Base-by-base conservation (phyloP, 2,797 vertebrate genomes). In the Pseudochromis fuscus region DNA sequence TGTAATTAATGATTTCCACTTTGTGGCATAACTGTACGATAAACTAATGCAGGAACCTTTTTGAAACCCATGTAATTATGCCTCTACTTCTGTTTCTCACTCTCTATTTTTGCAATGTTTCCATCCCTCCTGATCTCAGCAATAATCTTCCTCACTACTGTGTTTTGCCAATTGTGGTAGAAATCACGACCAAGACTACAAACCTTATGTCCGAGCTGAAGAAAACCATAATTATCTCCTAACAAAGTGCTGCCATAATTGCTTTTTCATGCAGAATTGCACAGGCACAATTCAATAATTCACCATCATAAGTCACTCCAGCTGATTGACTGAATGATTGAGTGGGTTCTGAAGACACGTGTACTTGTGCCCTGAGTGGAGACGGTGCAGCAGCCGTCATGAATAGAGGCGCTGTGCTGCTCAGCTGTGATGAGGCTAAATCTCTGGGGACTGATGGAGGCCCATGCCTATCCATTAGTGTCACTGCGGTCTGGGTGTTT, bases 401-500 rank as follows among this genome's bases (percentile, higher is more conserved):
- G 75, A 86, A 81, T 49, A 62, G 64, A 67, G 49, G 74, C 0
- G 33, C 46, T 63, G 55, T 75, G 81, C 79, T 71, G 72, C 79
- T 88, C 88, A 72, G 83, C 84, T 87, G 85, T 85, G 85, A 82
- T 86, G 79, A 71, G 67, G 75, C 67, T 25, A 27, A 52, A 46
- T 81, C 90, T 78, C 83, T 1, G 7, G 87, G 84, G 88, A 75
- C 73, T 49, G 60, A 75, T 69, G 62, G 82, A 78, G 82, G 79
- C 80, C 80, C 79, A 30, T 60, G 79, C 62, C 83, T 79, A 79
- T 89, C 85, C 76, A 90, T 93, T 89, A 87, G 89, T 90, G 89
- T 91, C 89, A 87, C 61, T 16, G 72, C 8, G 24, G 65, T 67
- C 57, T 58, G 76, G 77, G 59, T 76, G 81, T 86, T 81, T 84